Evolutionary conservation across 2,113 vertebrate genomes (phyloP).

Genomic region (Motacilla tschutschensis): DNA sequence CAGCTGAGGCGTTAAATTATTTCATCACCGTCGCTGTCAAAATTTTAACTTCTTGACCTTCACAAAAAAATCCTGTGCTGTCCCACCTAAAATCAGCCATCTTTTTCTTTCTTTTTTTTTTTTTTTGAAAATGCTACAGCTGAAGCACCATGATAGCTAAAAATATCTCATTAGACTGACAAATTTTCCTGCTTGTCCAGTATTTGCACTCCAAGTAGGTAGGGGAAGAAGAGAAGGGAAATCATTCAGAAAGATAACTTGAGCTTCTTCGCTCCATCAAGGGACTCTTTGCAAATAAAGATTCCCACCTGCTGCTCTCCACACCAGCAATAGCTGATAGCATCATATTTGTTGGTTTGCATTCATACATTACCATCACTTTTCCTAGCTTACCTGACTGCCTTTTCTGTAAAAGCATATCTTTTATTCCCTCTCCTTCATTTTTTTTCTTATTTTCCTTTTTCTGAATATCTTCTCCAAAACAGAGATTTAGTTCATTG

Average conservation of each 20-base stretch:
- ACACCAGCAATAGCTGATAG: not conserved
- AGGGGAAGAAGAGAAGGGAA: not conserved
- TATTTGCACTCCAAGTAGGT: not conserved
- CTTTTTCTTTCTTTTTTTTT: not conserved
- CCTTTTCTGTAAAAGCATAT: not conserved
- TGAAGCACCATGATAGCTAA: not conserved
- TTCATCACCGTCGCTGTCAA: conserved; percentile 44
- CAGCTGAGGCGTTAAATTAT: conserved; percentile 56
- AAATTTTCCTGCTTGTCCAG: not conserved
- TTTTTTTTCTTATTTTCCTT: not conserved
- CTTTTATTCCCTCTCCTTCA: not conserved
- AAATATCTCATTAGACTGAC: not conserved
- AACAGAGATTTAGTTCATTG: not conserved
- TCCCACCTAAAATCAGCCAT: not conserved
- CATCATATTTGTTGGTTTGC: not conserved
- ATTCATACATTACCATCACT: not conserved
- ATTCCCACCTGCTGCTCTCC: not conserved
- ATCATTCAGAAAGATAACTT: not conserved
- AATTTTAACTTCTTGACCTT: conserved; percentile 60
- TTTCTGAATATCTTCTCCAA: not conserved
- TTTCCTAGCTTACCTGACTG: not conserved
- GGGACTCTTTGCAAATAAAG: not conserved
- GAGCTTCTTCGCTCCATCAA: not conserved
- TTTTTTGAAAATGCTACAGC: not conserved
- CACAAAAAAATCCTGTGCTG: not conserved